Conservation (phyloP, 2,113 vertebrate species). For the Rhegmatorhina hoffmannsi region DNA sequence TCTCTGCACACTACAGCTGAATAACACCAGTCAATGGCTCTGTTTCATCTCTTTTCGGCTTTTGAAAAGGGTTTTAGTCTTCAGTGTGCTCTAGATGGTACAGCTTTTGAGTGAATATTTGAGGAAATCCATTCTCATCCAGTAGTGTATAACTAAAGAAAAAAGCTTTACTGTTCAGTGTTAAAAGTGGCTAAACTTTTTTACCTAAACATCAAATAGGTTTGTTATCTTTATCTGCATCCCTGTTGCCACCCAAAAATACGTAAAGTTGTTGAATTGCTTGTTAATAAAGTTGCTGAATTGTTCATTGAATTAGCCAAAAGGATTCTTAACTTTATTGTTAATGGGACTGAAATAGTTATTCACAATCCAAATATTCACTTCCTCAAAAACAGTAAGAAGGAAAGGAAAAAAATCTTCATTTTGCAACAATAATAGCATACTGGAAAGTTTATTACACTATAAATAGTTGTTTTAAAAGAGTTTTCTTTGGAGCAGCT, state of each 20-base stretch:
- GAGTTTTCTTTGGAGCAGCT: slow-evolving; percentile 10
- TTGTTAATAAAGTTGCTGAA: not conserved
- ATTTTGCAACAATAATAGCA: slow-evolving; percentile 17
- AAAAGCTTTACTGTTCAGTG: not conserved
- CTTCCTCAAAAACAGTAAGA: not conserved
- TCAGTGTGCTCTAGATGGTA: not conserved
- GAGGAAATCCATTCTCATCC: not conserved
- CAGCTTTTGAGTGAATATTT: not conserved
- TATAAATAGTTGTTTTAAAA: slow-evolving; percentile 16
- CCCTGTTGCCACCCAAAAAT: not conserved
- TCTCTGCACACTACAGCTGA: not conserved
- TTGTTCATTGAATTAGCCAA: not conserved
- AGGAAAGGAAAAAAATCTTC: not conserved
- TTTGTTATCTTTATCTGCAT: not conserved
- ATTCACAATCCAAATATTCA: not conserved
- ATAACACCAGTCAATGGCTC: not conserved
- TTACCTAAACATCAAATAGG: not conserved
- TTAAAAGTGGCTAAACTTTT: not conserved
- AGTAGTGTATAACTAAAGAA: not conserved
- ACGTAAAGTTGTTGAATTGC: not conserved
- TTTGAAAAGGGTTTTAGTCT: not conserved
- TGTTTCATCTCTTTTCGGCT: not conserved
- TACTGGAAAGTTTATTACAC: not conserved
- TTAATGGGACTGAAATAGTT: not conserved
- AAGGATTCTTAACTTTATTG: not conserved